Base-by-base conservation (phyloP, 2,888 invertebrate species). In the Eristalis arbustorum region DNA sequence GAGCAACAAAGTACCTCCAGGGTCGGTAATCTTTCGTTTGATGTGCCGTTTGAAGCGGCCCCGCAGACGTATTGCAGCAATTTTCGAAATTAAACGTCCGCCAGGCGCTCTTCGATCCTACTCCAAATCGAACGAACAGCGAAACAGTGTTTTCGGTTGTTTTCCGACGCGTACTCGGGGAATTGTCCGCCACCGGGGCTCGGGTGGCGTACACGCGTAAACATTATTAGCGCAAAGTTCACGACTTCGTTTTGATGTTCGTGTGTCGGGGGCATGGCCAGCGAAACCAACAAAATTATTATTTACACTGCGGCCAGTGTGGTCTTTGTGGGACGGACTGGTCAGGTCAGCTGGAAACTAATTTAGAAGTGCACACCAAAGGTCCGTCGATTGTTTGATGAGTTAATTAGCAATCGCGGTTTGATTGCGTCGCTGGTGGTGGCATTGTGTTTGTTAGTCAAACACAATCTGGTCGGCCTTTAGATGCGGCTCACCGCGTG, bases 301-400 rank as follows among this genome's bases (percentile, higher is more conserved):
- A 42, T 61, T 79, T 34, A 25, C 18, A n/a, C 8, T 59, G 22
- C 11, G 42, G 40, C 34, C 28, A n/a, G 22, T 49, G 49, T 25
- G 67, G 59, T 40, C 28, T 5, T 28, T n/a, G 11, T 34, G 18
- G 59, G 57, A 31, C 10, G 8, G 31, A 0, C 11, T 25, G 6
- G n/a, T 4, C 34, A n/a, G 66, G 72, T 71, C 64, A 66, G 49
- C n/a, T 73, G 61, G 57, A 62, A 73, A 73, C 71, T 66, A 34
- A 67, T 79, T 79, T 79, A 34, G 14, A 67, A 73, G 22, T 18
- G 42, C 42, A 72, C 49, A 49, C 49, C 18, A 25, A 25, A 40
- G 34, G 49, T 67, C 18, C 14, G 31, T 64, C 34, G n/a, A n/a
- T n/a, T 23, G 25, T 69, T 71, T 64, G 63, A 64, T 34, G 42